These are phyloP conservation scores for Hofmannophila pseudospretella DNA, from an alignment of 2,888 invertebrate species.

Conservation along the genomic window DNA sequence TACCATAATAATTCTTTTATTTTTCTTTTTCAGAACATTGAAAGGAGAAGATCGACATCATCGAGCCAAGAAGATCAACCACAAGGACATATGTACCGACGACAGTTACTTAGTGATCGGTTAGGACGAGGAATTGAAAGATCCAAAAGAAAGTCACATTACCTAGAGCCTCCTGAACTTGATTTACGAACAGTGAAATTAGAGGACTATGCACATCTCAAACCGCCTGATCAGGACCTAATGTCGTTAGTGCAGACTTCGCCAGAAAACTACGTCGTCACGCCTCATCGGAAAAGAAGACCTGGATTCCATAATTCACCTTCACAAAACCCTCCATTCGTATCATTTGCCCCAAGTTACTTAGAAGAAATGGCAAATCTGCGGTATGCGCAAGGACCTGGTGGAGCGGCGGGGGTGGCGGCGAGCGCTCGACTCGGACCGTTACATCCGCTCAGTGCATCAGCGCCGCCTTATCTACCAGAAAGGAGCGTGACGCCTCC, in stretches of 20 bases:
- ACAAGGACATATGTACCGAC: constrained; percentile 76
- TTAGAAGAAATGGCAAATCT: constrained; percentile 83
- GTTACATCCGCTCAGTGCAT: constrained; percentile 82
- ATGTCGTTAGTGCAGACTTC: constrained; percentile 83
- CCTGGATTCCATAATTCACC: constrained; percentile 93
- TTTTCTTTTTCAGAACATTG: constrained; percentile 66
- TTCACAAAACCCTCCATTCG: constrained; percentile 91
- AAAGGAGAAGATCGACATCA: constrained; percentile 68
- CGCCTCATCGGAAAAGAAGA: constrained; percentile 90
- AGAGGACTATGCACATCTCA: constrained; percentile 81
- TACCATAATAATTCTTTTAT: too few species aligned
- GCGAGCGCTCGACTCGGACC: constrained; percentile 70
- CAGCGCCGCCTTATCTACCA: constrained; percentile 84
- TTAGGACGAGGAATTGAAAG: constrained; percentile 79
- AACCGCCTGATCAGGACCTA: constrained; percentile 83
- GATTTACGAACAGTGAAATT: constrained; percentile 81
- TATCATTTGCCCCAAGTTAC: constrained; percentile 87
- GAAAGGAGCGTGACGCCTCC: constrained; percentile 81
- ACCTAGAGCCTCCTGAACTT: constrained; percentile 83
- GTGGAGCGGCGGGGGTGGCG: constrained; percentile 78
- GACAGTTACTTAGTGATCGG: constrained; percentile 79
- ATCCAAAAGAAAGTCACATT: constrained; percentile 80
- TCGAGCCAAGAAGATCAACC: constrained; percentile 73
- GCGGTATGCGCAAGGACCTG: constrained; percentile 79
- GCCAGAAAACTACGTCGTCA: constrained; percentile 91